Percentiles rank a stretch among this genome's conserved stretches.
Evolutionary conservation across 2,113 vertebrate genomes (phyloP).

Genomic region (Hemibagrus wyckioides): DNA sequence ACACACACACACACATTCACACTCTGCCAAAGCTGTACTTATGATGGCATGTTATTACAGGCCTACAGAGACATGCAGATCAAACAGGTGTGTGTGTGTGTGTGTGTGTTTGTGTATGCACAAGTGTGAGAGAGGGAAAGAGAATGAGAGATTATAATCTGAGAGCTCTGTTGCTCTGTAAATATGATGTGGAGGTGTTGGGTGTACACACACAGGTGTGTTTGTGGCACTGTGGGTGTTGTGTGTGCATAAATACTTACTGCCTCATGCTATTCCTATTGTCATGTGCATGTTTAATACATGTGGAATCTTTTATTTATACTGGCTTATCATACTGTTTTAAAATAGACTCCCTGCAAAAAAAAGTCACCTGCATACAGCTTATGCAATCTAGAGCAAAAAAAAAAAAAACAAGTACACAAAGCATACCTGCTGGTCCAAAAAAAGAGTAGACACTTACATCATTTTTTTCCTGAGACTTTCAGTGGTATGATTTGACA

Average conservation of each 20-base stretch:
- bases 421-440: background rate
- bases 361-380: background rate
- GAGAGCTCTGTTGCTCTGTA: slow-evolving; percentile 37
- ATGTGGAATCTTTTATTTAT: background rate
- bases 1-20: slow-evolving; percentile 22
- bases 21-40: slow-evolving; percentile 36
- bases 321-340: background rate
- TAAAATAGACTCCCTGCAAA: background rate
- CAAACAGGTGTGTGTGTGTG: slow-evolving; percentile 49
- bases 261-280: background rate
- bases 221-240: background rate
- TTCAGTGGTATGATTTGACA: too few relatives aligned
- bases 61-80: slow-evolving; percentile 40
- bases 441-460: background rate
- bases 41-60: slow-evolving; percentile 53
- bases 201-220: slow-evolving; percentile 17
- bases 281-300: background rate
- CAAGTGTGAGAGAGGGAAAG: slow-evolving; percentile 14
- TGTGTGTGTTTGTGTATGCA: slow-evolving; percentile 49
- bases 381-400: slow-evolving; percentile 11
- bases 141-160: slow-evolving; percentile 29
- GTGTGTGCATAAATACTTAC: background rate
- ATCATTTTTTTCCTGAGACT: background rate
- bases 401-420: background rate
- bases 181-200: slow-evolving; percentile 13